Base-by-base conservation (phyloP, 2,113 vertebrate species). In the Potamarius usumacintae region DNA sequence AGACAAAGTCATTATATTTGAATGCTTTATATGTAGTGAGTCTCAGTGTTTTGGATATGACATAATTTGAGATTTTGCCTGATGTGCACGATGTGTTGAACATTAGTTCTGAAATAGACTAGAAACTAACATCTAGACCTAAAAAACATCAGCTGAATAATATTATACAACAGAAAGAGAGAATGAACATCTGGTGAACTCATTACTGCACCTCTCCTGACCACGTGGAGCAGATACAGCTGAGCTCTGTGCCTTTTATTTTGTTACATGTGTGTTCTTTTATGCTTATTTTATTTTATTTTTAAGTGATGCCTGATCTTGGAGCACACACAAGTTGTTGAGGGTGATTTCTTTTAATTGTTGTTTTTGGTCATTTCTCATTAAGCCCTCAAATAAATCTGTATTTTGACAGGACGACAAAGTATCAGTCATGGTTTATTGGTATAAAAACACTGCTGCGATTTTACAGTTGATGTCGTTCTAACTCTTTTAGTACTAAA, bases 171-270 rank as follows among this genome's bases (percentile, higher is more conserved):
- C n/a, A 18, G 50, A 84, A 12, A 69, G 62, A 52, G 25, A 57
- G 76, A 69, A 34, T 55, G 74, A 80, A 86, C n/a, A 78, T 42
- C 85, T 86, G 76, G 50, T 34, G 76, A 67, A 69, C n/a, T 86
- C 77, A 69, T 86, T 80, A 80, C 18, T 42, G 60, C 76, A 80
- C 76, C 76, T 86, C 55, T 81, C 55, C 76, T 55, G 85, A 42
- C 76, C 74, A 30, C 53, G 55, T 42, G 50, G 27, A 55, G 77
- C 15, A 63, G 58, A 77, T 77, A 63, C 30, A 85, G 72, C 60
- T 22, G 34, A 86, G 76, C 52, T 14, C 58, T 65, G 58, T 53
- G 76, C n/a, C 25, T 42, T 65, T 67, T 22, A 86, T 86, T 55
- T 42, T 86, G 74, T 79, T 30, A 48, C 50, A 9, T 77, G 74